These are phyloP conservation scores for Oncopodura yosiiana DNA, from an alignment of 1,140 invertebrate species.

Conservation along the genomic window DNA sequence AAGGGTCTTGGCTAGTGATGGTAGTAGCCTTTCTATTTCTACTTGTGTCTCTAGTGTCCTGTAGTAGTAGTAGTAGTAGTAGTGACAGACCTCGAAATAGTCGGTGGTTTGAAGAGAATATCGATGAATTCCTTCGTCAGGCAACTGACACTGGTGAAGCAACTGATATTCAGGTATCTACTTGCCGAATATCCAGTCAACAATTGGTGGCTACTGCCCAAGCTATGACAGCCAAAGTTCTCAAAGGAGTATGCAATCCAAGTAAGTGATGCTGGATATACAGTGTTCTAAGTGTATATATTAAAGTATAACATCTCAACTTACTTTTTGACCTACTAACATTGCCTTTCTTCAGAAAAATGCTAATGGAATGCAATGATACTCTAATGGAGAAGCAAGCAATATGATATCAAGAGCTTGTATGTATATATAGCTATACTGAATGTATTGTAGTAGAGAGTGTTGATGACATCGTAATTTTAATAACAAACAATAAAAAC, in stretches of 20 bases:
- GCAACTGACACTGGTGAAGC: constrained; percentile 34
- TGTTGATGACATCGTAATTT: too few relatives aligned
- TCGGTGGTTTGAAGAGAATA: constrained; percentile 29
- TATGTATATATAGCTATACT: too few relatives aligned
- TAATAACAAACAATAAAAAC: too few relatives aligned
- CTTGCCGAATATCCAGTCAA: constrained; percentile 42
- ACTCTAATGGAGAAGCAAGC: too few relatives aligned
- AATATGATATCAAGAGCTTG: too few relatives aligned
- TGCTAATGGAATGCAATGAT: too few relatives aligned
- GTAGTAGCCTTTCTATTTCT: too few relatives aligned
- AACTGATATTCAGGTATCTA: constrained; percentile 40
- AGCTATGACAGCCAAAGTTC: constrained; percentile 42
- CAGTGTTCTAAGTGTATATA: too few relatives aligned
- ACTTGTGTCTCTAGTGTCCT: too few relatives aligned
- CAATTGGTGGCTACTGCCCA: constrained; percentile 43
- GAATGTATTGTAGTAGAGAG: too few relatives aligned
- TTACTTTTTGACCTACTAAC: not conserved
- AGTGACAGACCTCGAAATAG: not conserved
- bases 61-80: too few relatives aligned
- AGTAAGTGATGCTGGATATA: constrained; percentile 36
- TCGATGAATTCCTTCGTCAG: constrained; percentile 29
- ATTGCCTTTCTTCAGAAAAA: not conserved
- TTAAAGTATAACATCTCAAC: not conserved
- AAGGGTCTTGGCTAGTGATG: too few relatives aligned
- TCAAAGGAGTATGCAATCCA: constrained; percentile 43